These are phyloP conservation scores for Mormoops blainvillei DNA, from an alignment of 2,113 vertebrate species.

Conservation along the genomic window DNA sequence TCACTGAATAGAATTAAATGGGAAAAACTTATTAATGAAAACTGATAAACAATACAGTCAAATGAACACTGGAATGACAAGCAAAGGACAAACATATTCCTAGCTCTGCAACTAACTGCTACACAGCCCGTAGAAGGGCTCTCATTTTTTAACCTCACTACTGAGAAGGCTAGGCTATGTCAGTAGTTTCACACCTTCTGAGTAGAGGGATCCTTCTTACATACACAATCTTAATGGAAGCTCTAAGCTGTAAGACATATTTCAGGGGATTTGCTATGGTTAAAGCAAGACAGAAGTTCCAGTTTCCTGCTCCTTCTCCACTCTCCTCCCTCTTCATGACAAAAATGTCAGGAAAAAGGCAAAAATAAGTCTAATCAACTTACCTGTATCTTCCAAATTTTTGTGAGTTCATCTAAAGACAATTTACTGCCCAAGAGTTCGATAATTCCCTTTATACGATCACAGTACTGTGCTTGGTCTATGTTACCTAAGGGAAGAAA, in stretches of 20 bases:
- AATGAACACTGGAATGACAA: not conserved
- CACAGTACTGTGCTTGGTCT: constrained; percentile 98
- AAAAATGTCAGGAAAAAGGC: not conserved
- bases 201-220: not conserved
- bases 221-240: not conserved
- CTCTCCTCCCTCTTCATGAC: not conserved
- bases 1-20: not conserved
- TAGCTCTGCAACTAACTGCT: not conserved
- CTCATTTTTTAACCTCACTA: not conserved
- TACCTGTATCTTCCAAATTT: constrained; percentile 99
- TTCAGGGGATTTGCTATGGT: not conserved
- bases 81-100: not conserved
- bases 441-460: constrained; percentile 99
- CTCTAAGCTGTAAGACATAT: not conserved
- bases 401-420: constrained; percentile 96
- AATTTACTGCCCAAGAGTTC: constrained; percentile 98
- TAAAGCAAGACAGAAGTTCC: not conserved
- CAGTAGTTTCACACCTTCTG: not conserved
- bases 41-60: not conserved
- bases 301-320: not conserved
- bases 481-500: constrained; percentile 90
- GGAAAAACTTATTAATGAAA: not conserved
- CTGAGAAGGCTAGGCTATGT: not conserved
- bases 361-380: constrained; percentile 61
- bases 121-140: not conserved